Conservation (phyloP, 2,113 vertebrate species). For the Sorex fumeus region DNA sequence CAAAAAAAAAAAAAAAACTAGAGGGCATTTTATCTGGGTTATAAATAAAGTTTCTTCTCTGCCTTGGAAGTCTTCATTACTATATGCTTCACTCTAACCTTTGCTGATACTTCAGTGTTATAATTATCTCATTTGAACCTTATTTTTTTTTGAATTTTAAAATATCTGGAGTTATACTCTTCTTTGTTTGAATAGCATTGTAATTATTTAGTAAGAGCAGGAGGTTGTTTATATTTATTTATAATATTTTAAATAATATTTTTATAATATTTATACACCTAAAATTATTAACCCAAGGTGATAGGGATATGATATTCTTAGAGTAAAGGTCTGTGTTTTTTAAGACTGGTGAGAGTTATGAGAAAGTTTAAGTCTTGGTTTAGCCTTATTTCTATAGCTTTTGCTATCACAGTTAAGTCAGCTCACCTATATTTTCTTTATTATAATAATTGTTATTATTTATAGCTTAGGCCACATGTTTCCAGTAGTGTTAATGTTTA, state of each 20-base stretch:
- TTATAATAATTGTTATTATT: too few species aligned
- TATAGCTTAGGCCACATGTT: too few species aligned
- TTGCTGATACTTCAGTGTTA: constrained; percentile 50
- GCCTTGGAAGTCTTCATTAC: constrained; percentile 36
- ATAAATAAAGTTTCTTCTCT: constrained; percentile 31
- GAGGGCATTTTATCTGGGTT: constrained; percentile 14
- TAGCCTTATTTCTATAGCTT: constrained; percentile 12
- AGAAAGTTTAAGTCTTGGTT: constrained; percentile 49
- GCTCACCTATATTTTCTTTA: constrained; percentile 26
- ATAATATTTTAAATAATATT: background rate
- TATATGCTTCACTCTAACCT: constrained; percentile 55
- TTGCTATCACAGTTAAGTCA: constrained; percentile 34
- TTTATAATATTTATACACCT: constrained; percentile 35
- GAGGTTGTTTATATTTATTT: too few species aligned
- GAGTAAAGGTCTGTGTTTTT: constrained; percentile 1
- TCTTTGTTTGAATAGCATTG: constrained; percentile 63
- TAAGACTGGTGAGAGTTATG: constrained; percentile 31
- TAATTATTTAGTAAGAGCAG: constrained; percentile 57
- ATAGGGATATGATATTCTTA: constrained; percentile 27
- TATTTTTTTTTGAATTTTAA: constrained; percentile 50
- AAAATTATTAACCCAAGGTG: constrained; percentile 40
- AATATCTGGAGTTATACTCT: constrained; percentile 48
- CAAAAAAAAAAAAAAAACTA: too few species aligned
- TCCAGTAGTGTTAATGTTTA: too few species aligned
- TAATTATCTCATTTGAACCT: constrained; percentile 29